Conservation (phyloP, 2,797 vertebrate species). For the Hydrocynus forskahlii region DNA sequence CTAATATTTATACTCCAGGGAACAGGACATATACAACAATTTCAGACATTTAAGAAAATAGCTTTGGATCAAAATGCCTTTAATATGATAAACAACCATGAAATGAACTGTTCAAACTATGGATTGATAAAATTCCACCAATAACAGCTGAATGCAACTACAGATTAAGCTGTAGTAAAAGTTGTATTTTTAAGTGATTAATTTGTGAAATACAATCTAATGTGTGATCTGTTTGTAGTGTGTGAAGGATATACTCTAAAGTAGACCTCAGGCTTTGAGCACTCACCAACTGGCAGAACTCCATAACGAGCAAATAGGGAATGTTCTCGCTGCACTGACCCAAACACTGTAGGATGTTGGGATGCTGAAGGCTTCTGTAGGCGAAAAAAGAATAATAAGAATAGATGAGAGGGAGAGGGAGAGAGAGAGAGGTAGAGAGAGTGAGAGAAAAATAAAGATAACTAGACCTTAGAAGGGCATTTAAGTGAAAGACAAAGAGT, state of each 20-base stretch:
- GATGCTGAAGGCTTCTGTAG: slow-evolving; percentile 89
- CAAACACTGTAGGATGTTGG: slow-evolving; percentile 91
- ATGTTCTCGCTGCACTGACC: slow-evolving; percentile 88
- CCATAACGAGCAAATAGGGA: slow-evolving; percentile 92
- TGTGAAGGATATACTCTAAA: neutral
- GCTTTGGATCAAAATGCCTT: too few species aligned
- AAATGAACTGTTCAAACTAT: too few species aligned
- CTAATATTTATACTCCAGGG: too few species aligned
- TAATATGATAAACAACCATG: too few species aligned
- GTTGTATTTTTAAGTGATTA: neutral
- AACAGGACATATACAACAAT: too few species aligned
- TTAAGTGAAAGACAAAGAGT: slow-evolving; percentile 5
- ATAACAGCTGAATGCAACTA: too few species aligned
- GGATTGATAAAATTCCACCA: too few species aligned
- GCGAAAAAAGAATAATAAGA: neutral
- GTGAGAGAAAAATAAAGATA: neutral
- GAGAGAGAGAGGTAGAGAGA: slow-evolving; percentile 1
- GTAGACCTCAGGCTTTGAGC: slow-evolving; percentile 6
- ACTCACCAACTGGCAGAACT: slow-evolving; percentile 93
- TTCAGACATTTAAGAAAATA: too few species aligned
- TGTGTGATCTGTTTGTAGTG: neutral
- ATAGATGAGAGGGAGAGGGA: neutral
- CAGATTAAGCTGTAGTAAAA: too few species aligned
- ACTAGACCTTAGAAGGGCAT: slow-evolving; percentile 7
- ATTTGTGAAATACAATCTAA: neutral